These are phyloP conservation scores for Nomada hirtipes DNA, from an alignment of 2,888 invertebrate species.

Conservation along the genomic window DNA sequence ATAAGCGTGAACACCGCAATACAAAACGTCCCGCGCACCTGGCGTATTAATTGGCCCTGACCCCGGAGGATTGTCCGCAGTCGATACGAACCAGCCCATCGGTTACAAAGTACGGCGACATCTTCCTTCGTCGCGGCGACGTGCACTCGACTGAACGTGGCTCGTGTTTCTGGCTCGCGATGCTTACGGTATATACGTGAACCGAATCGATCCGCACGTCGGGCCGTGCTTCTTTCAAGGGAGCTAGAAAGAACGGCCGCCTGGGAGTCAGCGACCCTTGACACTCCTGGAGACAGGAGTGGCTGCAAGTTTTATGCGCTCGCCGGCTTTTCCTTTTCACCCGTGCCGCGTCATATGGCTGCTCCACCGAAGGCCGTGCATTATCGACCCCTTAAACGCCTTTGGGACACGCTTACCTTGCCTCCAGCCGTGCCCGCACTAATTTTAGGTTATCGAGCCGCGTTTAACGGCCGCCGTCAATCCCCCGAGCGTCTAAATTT, in stretches of 20 bases:
- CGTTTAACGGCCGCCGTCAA: constrained; percentile 11
- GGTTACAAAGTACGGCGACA: constrained; percentile 22
- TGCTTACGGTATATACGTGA: constrained; percentile 45
- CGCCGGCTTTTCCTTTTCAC: constrained; percentile 64
- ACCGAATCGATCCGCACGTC: constrained; percentile 62
- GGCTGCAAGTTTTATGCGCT: constrained; percentile 70
- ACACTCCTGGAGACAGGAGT: constrained; percentile 70
- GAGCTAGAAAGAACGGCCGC: constrained; percentile 60
- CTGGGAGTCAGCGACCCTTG: constrained; percentile 72
- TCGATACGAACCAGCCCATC: constrained; percentile 7
- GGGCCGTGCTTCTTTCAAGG: constrained; percentile 55
- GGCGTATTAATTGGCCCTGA: constrained; percentile 22
- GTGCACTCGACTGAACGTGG: constrained; percentile 46
- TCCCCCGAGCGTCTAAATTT: neutral
- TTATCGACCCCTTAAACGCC: constrained; percentile 64
- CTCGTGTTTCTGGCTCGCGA: constrained; percentile 39
- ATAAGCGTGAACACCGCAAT: too few species aligned
- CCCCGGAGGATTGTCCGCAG: neutral
- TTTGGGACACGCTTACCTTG: constrained; percentile 32
- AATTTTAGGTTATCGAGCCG: constrained; percentile 35
- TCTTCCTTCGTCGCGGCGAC: constrained; percentile 40
- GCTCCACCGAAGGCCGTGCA: constrained; percentile 63
- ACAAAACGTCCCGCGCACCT: neutral
- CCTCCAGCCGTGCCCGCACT: constrained; percentile 35
- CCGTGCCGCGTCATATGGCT: constrained; percentile 48